Conservation (phyloP, 2,797 vertebrate genomes). For the Chaenodraco wilsoni region DNA sequence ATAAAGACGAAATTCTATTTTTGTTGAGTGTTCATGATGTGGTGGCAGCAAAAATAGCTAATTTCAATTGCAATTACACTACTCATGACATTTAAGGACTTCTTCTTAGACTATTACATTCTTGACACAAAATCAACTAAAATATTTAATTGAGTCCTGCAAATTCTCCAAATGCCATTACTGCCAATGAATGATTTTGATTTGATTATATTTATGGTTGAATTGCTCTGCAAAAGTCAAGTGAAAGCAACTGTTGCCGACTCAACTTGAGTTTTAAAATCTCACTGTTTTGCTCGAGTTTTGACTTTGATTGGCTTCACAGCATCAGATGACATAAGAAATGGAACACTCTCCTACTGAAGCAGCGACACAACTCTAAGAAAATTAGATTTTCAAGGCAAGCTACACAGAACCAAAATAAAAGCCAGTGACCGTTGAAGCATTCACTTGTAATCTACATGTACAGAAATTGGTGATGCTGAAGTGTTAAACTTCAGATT, state of each 20-base stretch:
- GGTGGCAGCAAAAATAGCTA: not conserved
- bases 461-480: not conserved
- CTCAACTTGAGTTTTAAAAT: conserved; percentile 3
- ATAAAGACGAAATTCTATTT: not conserved
- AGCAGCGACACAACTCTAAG: not conserved
- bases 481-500: conserved; percentile 7
- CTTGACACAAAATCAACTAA: not conserved
- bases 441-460: not conserved
- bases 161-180: not conserved
- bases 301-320: not conserved
- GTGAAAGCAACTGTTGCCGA: not conserved
- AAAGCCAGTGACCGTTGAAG: not conserved
- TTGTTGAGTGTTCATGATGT: not conserved
- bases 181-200: not conserved
- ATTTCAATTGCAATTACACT: not conserved
- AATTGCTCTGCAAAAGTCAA: not conserved
- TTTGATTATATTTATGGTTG: not conserved
- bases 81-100: no score
- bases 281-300: not conserved
- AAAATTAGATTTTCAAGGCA: not conserved
- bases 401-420: not conserved
- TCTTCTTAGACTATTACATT: not conserved
- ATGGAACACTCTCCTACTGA: not conserved
- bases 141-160: not conserved
- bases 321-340: not conserved